Base-by-base conservation (phyloP, 1,140 invertebrate genomes). In the Penaeus indicus region DNA sequence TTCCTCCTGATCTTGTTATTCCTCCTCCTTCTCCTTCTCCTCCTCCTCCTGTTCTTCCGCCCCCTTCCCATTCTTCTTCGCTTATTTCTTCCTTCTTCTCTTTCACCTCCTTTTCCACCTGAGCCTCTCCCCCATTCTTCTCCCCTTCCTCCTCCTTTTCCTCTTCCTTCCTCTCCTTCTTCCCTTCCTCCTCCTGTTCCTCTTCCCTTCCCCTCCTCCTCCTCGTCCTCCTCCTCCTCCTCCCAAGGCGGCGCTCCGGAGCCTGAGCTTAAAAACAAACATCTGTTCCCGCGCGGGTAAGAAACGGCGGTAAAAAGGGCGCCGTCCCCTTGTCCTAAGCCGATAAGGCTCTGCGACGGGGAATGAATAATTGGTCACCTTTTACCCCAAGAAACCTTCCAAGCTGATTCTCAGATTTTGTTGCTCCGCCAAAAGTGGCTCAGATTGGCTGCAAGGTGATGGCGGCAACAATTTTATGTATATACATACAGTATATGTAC, bases 291-390 rank as follows among this genome's bases (percentile, higher is more conserved):
- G 81, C 86, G 80, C 42, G 69, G 67, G 67, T 82, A 83, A 88
- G 80, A 83, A 88, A 88, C 63, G 80, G 42, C 54, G 67, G 38
- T 47, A 83, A 88, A 88, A 80, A 64, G n/a, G 54, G 47, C 63
- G 21, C 72, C 83, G 54, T 85, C 83, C 85, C 85, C 85, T 81
- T 64, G 86, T 82, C 47, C n/a, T 88, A 88, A 88, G 86, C 86
- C 86, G 86, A 88, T 88, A 88, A 87, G 38, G 63, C 79, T 25
- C 32, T 60, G 25, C 62, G 64, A 87, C 60, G 72, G 54, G 63
- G 67, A 84, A 63, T 87, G 86, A 87, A 87, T 87, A 64, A 87
- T 82, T 87, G 78, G 62, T 67, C 64, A 81, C 64, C 79, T 87
- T 85, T 77, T 85, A 77, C n/a, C 69, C 60, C 47, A 47, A 47